Base-by-base conservation (phyloP, 1,140 invertebrate species). In the Halictus rubicundus region DNA sequence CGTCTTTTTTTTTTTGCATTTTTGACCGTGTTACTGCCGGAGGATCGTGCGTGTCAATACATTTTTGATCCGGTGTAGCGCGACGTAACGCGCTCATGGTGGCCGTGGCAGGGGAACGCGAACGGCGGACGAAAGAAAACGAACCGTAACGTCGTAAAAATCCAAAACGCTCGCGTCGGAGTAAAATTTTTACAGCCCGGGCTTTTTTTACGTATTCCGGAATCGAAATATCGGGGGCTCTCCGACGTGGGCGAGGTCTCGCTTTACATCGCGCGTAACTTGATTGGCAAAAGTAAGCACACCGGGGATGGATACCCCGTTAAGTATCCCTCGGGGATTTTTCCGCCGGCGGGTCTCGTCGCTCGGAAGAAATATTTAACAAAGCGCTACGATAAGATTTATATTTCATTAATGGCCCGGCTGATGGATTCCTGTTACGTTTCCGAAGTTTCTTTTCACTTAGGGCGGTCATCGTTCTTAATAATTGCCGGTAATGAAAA, bases 401-500 rank as follows among this genome's bases (percentile, higher is more conserved):
- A 46, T 66, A 66, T 66, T 66, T 66, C 39, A 66, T 66, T 66
- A 66, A 46, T 46, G 46, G 21, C 10, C 39, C 4, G 39, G 54
- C 64, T 49, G 42, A 66, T 66, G 23, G 64, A 66, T 46, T 39
- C 42, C 64, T 39, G 39, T 66, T 25, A 63, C 14, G 27, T 32
- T 63, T 37, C 9, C 23, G 42, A 66, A 66, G 64, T 66, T 66
- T 66, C 64, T 12, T 49, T 49, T 46, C n/a, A 66, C 39, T 66
- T 66, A 66, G 21, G 14, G 16, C 37, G 21, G 37, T 39, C 64
- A 66, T 66, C 64, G 64, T 66, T 49, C 64, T 66, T 66, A 66
- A 46, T 49, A 66, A 66, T 66, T 46, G 64, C 64, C 25, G 10
- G 39, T 39, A 66, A 66, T 66, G 64, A 66, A 66, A 66, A 66